Evolutionary conservation across 1,140 invertebrate genomes (phyloP).

Genomic region (Oryzaephilus surinamensis): DNA sequence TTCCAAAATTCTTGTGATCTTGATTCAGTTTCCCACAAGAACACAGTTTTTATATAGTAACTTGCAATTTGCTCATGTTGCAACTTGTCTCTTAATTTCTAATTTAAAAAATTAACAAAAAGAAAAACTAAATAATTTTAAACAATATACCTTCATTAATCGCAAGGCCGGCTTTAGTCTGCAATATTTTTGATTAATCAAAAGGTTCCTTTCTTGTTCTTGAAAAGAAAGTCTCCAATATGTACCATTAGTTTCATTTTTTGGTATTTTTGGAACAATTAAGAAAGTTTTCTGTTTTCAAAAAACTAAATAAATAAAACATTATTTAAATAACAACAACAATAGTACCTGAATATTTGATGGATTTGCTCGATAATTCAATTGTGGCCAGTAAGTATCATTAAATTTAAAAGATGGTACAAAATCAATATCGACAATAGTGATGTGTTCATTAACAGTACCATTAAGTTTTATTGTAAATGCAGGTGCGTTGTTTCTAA

Average conservation of each 20-base stretch:
- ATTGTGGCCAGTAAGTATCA: background rate
- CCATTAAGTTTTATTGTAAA: slow-evolving; percentile 10
- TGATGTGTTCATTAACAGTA: background rate
- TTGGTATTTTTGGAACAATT: slow-evolving; percentile 29
- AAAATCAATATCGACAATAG: slow-evolving; percentile 2
- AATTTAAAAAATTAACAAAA: no score
- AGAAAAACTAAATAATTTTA: no score
- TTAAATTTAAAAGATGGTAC: slow-evolving; percentile 3
- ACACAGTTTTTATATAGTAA: slow-evolving; percentile 43
- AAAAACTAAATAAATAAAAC: no score
- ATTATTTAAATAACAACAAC: background rate
- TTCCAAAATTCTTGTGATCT: slow-evolving; percentile 35
- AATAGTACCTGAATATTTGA: slow-evolving; percentile 9
- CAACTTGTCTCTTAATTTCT: slow-evolving; percentile 38
- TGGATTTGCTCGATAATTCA: slow-evolving; percentile 15
- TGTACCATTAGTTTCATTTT: slow-evolving; percentile 4
- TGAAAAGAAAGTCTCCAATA: slow-evolving; percentile 31
- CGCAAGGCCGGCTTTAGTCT: slow-evolving; percentile 22
- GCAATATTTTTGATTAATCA: slow-evolving; percentile 17
- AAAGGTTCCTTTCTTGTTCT: slow-evolving; percentile 26
- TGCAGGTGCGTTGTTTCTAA: slow-evolving; percentile 1
- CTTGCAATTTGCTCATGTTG: slow-evolving; percentile 38
- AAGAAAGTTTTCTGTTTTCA: slow-evolving; percentile 24
- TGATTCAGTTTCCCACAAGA: slow-evolving; percentile 36
- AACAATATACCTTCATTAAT: slow-evolving; percentile 24